Base-by-base conservation (phyloP, 2,113 vertebrate species). In the Henicopernis longicauda region DNA sequence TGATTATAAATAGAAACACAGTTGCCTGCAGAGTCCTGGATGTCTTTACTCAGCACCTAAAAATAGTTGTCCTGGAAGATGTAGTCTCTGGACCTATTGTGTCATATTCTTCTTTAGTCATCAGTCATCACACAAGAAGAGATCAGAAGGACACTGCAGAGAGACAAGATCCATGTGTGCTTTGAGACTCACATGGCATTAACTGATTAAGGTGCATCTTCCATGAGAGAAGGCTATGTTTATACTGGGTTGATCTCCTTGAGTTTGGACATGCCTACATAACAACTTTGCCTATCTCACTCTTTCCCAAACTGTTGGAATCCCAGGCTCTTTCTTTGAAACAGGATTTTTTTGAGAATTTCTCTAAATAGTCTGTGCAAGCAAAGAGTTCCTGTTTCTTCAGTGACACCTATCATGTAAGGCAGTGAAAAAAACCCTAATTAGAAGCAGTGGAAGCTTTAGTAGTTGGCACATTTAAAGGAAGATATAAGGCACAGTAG, bases 1-100 rank as follows among this genome's bases (percentile, higher is more conserved):
- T 59, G 26, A 44, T 17, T 86, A 66, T 71, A 83, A 86, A 89
- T 34, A 74, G 73, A 86, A 90, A 70, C 34, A 62, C 2, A 58
- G 16, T 38, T 88, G 42, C 19, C 66, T 86, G 29, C 59, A 88
- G 27, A 78, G 63, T 93, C 57, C 69, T 93, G 23, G 9, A 55
- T 73, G 74, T 36, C 82, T 90, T 82, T 86, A 36, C 59, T 67
- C 19, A 36, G 13, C 42, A 83, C 14, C 62, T 95, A 86, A 95
- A 96, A 94, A 84, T 85, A 95, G 62, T 62, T 78, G 63, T 86
- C 80, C 76, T 80, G 61, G 22, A 91, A 90, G 82, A 91, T 10
- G 25, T 27, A 76, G 79, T 65, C 54, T 57, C 52, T 72, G 57
- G 34, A 71, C 21, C 20, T 77, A 27, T 44, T 71, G 22, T 81